These are phyloP conservation scores for Promerops cafer DNA, from an alignment of 2,113 vertebrate species.

Conservation along the genomic window DNA sequence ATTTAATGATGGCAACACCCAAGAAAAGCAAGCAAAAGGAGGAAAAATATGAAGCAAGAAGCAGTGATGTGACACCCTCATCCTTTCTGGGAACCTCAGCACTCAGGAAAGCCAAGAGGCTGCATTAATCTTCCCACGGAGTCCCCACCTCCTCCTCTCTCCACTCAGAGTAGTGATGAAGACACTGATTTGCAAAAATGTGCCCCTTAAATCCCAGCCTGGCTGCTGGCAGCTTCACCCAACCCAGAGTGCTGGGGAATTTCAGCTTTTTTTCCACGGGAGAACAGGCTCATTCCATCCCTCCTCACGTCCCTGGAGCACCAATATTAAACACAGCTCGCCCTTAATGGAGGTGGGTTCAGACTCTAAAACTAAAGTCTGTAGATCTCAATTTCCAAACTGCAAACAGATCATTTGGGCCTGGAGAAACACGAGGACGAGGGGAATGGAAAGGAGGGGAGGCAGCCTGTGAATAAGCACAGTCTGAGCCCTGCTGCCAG, in stretches of 20 bases:
- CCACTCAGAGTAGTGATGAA: background rate
- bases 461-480: background rate
- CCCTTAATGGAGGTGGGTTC: background rate
- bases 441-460: background rate
- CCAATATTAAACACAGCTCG: background rate
- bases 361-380: background rate
- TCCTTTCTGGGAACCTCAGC: background rate
- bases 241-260: background rate
- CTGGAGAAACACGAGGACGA: background rate
- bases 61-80: background rate
- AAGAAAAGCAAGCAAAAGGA: background rate
- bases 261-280: background rate
- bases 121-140: background rate
- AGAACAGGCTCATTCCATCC: background rate
- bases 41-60: background rate
- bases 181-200: slow-evolving; percentile 6
- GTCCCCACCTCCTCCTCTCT: background rate
- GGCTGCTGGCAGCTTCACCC: background rate
- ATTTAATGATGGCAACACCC: background rate
- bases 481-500: background rate
- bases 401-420: background rate
- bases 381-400: background rate
- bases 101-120: background rate
- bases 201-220: background rate
- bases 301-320: background rate